Base-by-base conservation (phyloP, 1,140 invertebrate species). In the Lanistes nyassanus region DNA sequence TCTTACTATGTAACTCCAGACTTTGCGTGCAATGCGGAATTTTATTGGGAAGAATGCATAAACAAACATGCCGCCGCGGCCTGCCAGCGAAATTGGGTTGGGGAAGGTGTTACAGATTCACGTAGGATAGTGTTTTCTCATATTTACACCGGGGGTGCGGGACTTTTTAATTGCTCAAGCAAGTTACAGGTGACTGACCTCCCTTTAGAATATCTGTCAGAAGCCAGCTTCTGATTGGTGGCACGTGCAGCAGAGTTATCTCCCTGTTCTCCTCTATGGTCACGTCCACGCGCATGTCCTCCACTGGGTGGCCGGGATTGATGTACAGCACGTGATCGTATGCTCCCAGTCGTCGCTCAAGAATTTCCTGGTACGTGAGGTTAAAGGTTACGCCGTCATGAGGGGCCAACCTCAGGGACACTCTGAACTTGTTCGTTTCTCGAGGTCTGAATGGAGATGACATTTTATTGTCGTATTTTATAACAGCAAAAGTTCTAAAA, bases 291-390 rank as follows among this genome's bases (percentile, higher is more conserved):
- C 74, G 62, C 34, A 86, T 34, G 53, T 85, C 81, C 11, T 76
- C 67, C 3, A 86, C 84, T 13, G 81, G 80, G 47, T 85, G 83
- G 5, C 79, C 77, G 1, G 85, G 85, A 11, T 81, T 78, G 16
- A 86, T 76, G 71, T 83, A 85, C 1, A 85, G 78, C 16, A 73
- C 80, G 66, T 84, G 83, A 19, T 84, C 75, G 68, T 85, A 86
- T 23, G 64, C 67, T 0, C 84, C 83, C 16, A 77, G 60, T 13
- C 76, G 55, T 47, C 85, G 60, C 58, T 82, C 73, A 16, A 86
- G 78, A 9, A 85, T 66, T 67, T 86, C 85, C 39, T 84, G 79
- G 74, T 86, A 86, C 6, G 79, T 83, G 39, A 86, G 65, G 19
- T 78, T 82, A 53, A 85, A 86, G 23, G 78, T 85, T 23, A 81